Evolutionary conservation across 2,888 invertebrate species (phyloP).

Genomic region (Papilio elwesi): DNA sequence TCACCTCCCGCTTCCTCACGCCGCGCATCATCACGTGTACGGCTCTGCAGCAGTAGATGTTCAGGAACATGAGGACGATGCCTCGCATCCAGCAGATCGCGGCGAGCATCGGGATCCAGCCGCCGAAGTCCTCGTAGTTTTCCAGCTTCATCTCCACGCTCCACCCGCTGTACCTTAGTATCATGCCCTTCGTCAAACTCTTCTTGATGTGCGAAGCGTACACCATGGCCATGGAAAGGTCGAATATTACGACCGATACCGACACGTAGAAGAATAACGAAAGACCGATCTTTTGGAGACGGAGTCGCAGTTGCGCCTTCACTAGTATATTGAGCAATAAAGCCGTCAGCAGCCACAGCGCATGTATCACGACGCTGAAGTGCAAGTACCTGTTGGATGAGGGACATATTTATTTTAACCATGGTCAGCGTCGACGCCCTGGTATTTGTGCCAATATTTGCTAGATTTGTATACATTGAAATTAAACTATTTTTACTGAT

Average conservation of each 20-base stretch:
- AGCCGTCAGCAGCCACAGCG: slow-evolving; percentile 59
- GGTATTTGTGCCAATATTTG: neutral
- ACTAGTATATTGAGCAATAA: slow-evolving; percentile 50
- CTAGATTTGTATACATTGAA: neutral
- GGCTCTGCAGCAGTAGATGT: slow-evolving; percentile 60
- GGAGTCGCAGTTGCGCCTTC: slow-evolving; percentile 34
- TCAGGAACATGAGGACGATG: slow-evolving; percentile 56
- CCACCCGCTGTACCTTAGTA: slow-evolving; percentile 72
- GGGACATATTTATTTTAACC: neutral
- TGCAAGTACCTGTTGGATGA: slow-evolving; percentile 60
- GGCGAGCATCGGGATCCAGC: slow-evolving; percentile 69
- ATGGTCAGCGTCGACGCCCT: neutral
- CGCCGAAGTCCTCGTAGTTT: slow-evolving; percentile 62
- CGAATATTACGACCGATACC: slow-evolving; percentile 57
- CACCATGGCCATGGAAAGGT: slow-evolving; percentile 69
- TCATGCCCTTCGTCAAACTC: slow-evolving; percentile 69
- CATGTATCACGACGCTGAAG: slow-evolving; percentile 58
- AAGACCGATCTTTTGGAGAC: slow-evolving; percentile 52
- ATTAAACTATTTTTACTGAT: too few species aligned
- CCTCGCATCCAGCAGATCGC: slow-evolving; percentile 66
- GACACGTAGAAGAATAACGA: slow-evolving; percentile 53
- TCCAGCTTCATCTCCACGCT: slow-evolving; percentile 57
- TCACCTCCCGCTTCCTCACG: slow-evolving; percentile 56
- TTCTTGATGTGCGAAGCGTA: slow-evolving; percentile 71
- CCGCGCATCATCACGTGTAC: slow-evolving; percentile 50